A percentile compares a stretch with the other conserved stretches of the same genome.
Evolutionary conservation across 2,888 invertebrate genomes (phyloP).

Genomic region (Stenodema calcarata): DNA sequence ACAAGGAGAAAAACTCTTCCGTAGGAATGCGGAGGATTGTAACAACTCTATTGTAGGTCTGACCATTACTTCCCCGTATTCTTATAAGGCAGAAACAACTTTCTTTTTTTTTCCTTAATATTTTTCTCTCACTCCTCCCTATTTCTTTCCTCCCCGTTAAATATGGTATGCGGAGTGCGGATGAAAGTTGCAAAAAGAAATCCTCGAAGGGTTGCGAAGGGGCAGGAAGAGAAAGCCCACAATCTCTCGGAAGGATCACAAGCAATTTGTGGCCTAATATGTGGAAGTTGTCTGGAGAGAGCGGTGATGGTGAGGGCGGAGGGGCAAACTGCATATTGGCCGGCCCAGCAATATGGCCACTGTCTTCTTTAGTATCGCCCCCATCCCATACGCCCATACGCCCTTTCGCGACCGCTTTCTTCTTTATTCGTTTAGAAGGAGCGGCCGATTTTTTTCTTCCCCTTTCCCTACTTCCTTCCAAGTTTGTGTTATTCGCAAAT

Average conservation of each 20-base stretch:
- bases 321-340: constrained; percentile 46
- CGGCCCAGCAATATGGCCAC: constrained; percentile 44
- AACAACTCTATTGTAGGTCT: constrained; percentile 42
- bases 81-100: constrained; percentile 16
- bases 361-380: constrained; percentile 27
- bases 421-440: neutral
- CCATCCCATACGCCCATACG: neutral
- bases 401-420: neutral
- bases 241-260: constrained; percentile 42
- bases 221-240: neutral
- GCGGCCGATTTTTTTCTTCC: neutral
- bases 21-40: constrained; percentile 16
- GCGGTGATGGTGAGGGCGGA: neutral
- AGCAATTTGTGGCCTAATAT: constrained; percentile 50
- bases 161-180: constrained; percentile 47
- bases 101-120: neutral
- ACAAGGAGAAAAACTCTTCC: neutral
- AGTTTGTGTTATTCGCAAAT: neutral
- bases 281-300: constrained; percentile 25
- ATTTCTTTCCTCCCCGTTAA: constrained; percentile 32
- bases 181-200: constrained; percentile 46
- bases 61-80: neutral
- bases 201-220: neutral
- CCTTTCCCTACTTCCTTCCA: neutral
- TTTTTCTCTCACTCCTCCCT: neutral